Conservation (phyloP, 2,888 invertebrate genomes). For the Crepidodera aurea region DNA sequence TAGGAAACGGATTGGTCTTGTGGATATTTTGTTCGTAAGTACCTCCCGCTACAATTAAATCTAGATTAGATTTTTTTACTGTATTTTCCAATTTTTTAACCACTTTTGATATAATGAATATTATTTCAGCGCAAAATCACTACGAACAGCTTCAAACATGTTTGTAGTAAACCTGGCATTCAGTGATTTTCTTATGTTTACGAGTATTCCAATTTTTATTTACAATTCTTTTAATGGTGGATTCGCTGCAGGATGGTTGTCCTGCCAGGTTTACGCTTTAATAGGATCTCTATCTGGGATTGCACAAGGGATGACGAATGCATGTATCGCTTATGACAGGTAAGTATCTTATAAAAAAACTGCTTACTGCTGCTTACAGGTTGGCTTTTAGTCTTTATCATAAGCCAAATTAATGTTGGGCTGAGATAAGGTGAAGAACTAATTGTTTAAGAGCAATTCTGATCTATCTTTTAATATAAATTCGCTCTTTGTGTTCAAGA, state of each 20-base stretch:
- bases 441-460: no score
- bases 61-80: no score
- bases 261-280: conserved; percentile 79
- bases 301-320: conserved; percentile 81
- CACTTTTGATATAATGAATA: no score
- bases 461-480: no score
- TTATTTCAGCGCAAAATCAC: conserved; percentile 69
- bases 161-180: conserved; percentile 84
- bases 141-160: conserved; percentile 83
- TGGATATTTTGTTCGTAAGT: conserved; percentile 83
- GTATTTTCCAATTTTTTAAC: no score
- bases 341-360: conserved; percentile 45
- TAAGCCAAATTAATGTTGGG: no score
- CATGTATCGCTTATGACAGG: conserved; percentile 88
- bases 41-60: neutral
- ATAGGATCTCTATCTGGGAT: conserved; percentile 85
- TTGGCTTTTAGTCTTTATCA: no score
- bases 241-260: conserved; percentile 76
- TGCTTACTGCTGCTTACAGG: no score
- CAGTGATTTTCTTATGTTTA: conserved; percentile 88
- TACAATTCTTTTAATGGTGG: conserved; percentile 84
- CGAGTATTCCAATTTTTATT: conserved; percentile 84
- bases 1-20: conserved; percentile 86
- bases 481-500: no score
- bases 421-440: no score